These are phyloP conservation scores for Oeneis ivallda DNA, from an alignment of 2,888 invertebrate species.

Conservation along the genomic window DNA sequence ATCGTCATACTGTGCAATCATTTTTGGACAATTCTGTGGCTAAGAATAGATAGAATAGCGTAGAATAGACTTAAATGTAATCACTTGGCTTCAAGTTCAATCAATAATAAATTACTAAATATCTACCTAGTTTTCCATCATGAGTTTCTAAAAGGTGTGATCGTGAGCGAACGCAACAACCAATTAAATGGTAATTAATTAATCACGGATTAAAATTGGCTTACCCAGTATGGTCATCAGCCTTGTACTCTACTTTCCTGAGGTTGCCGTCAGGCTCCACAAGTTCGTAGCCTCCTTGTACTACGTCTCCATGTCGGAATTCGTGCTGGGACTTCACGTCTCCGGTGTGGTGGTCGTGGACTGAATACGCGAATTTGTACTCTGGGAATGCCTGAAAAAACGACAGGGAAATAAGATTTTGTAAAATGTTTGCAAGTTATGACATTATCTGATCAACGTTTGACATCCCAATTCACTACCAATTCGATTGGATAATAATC, in stretches of 20 bases:
- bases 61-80: too few species aligned
- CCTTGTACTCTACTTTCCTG: constrained; percentile 85
- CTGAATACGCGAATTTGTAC: constrained; percentile 80
- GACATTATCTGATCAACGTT: too few species aligned
- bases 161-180: not conserved
- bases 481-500: too few species aligned
- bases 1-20: too few species aligned
- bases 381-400: constrained; percentile 73
- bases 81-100: too few species aligned
- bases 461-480: too few species aligned
- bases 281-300: constrained; percentile 83
- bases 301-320: constrained; percentile 80
- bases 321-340: constrained; percentile 80
- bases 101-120: too few species aligned
- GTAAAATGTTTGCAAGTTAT: too few species aligned
- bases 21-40: too few species aligned
- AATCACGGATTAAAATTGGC: constrained; percentile 24
- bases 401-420: too few species aligned
- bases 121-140: not conserved
- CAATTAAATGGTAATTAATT: constrained; percentile 4
- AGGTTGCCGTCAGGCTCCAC: constrained; percentile 84
- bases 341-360: constrained; percentile 80
- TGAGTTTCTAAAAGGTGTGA: not conserved
- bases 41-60: too few species aligned
- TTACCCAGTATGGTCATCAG: constrained; percentile 80